Evolutionary conservation across 2,797 vertebrate genomes (phyloP).

Genomic region (Sitta carolinensis): DNA sequence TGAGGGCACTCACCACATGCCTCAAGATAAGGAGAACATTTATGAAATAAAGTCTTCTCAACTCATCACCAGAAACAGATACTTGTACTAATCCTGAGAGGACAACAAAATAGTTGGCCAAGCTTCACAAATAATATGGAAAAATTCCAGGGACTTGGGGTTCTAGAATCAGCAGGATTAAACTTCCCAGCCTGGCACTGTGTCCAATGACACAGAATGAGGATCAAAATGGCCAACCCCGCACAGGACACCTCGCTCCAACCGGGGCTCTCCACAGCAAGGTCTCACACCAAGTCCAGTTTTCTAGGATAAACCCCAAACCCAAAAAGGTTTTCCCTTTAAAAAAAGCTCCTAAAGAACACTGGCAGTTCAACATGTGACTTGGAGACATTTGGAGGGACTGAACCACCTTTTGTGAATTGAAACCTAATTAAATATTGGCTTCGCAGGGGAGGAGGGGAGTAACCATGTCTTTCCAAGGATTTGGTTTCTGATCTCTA

Average conservation of each 20-base stretch:
- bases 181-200: not conserved
- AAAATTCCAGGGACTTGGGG: conserved; percentile 42
- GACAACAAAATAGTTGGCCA: conserved; percentile 40
- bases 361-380: not conserved
- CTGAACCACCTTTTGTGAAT: conserved; percentile 39
- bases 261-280: not conserved
- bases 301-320: not conserved
- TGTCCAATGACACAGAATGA: not conserved
- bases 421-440: conserved; percentile 47
- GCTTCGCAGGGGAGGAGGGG: not conserved
- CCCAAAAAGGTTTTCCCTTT: not conserved
- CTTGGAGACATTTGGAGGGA: not conserved
- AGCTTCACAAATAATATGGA: conserved; percentile 45
- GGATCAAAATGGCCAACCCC: not conserved
- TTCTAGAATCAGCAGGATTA: not conserved
- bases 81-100: conserved; percentile 16
- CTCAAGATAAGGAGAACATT: not conserved
- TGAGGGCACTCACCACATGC: not conserved
- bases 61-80: conserved; percentile 31
- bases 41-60: not conserved
- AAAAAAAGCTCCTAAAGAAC: not conserved
- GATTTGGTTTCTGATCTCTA: not conserved
- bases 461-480: conserved; percentile 33
- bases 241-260: not conserved
- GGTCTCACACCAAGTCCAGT: not conserved